Percentiles rank a stretch among this genome's conserved stretches.
Conservation (phyloP, 2,888 invertebrate species). For the Gnatocerus cornutus region DNA sequence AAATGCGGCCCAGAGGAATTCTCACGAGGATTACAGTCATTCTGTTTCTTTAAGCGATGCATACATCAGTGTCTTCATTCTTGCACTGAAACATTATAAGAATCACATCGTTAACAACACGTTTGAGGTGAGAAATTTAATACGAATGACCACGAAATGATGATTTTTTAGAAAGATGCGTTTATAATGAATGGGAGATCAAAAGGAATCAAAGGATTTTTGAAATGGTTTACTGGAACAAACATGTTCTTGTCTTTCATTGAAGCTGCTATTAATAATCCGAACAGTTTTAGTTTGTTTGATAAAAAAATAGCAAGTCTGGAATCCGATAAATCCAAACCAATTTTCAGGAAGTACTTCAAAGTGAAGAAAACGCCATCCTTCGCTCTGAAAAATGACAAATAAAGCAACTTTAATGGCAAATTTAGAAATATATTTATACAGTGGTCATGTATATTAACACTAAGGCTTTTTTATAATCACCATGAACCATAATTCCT, state of each 20-base stretch:
- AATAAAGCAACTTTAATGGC: not conserved
- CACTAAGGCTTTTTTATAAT: too few species aligned
- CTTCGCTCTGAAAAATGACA: too few species aligned
- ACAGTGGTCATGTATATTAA: not conserved
- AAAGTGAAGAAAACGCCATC: too few species aligned
- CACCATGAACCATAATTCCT: too few species aligned
- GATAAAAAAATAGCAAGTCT: slow-evolving; percentile 67
- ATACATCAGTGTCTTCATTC: slow-evolving; percentile 85
- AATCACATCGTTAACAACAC: slow-evolving; percentile 73
- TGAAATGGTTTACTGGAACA: slow-evolving; percentile 91
- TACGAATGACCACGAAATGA: not conserved
- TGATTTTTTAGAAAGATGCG: slow-evolving; percentile 78
- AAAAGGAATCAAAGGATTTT: slow-evolving; percentile 81
- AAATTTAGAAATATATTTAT: slow-evolving; percentile 4
- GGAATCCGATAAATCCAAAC: slow-evolving; percentile 64
- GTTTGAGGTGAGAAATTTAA: slow-evolving; percentile 66
- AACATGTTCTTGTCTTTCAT: slow-evolving; percentile 88
- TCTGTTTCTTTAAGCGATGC: slow-evolving; percentile 86
- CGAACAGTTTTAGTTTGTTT: slow-evolving; percentile 64
- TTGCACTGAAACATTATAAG: slow-evolving; percentile 81
- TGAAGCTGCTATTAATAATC: slow-evolving; percentile 69
- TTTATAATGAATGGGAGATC: slow-evolving; percentile 79
- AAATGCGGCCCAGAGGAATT: slow-evolving; percentile 68
- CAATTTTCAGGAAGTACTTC: not conserved
- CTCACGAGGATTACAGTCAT: slow-evolving; percentile 74